These are phyloP conservation scores for Nemotelus nigrinus DNA, from an alignment of 2,888 invertebrate species.

Conservation along the genomic window DNA sequence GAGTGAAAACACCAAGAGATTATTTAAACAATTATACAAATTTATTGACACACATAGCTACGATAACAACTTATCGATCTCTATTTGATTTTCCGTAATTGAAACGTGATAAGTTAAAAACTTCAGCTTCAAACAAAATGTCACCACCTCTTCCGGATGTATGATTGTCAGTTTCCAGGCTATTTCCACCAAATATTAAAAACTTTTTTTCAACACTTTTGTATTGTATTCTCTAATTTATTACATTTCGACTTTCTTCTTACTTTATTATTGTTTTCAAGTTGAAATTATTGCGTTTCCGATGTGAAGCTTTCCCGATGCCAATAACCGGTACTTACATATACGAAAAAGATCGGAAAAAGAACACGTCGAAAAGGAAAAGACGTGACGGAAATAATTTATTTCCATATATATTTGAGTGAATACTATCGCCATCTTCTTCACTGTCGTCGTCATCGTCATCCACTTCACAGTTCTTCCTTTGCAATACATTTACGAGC, in stretches of 20 bases:
- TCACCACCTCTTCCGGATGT: no score
- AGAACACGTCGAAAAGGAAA: not conserved
- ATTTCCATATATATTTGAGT: constrained; percentile 26
- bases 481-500: not conserved
- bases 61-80: no score
- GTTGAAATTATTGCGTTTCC: constrained; percentile 33
- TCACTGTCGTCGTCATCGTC: not conserved
- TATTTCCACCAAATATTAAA: no score
- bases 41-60: no score
- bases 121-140: no score
- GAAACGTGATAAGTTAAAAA: no score
- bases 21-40: no score
- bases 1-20: no score
- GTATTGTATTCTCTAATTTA: constrained; percentile 43
- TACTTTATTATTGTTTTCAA: constrained; percentile 40
- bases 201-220: no score
- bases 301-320: not conserved
- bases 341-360: not conserved
- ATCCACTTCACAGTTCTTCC: not conserved
- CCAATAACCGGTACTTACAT: no score
- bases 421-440: not conserved
- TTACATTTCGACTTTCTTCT: constrained; percentile 45
- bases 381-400: constrained; percentile 50
- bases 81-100: no score
- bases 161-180: no score